These are phyloP conservation scores for Aleiodes alternator DNA, from an alignment of 2,888 invertebrate species.

Conservation along the genomic window DNA sequence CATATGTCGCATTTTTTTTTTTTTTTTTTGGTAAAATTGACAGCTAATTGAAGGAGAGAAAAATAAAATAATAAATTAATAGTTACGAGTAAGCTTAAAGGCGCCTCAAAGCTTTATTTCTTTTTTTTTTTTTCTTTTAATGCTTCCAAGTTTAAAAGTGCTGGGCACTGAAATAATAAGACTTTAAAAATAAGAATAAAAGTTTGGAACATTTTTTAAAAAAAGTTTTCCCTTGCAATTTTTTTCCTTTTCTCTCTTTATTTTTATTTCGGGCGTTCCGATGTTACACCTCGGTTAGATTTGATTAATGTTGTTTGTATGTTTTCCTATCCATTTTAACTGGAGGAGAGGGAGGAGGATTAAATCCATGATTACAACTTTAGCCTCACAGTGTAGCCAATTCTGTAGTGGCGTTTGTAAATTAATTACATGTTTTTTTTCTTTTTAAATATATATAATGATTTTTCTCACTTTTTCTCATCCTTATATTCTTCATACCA, in stretches of 20 bases:
- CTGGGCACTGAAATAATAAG: slow-evolving; percentile 33
- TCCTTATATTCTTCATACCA: slow-evolving; percentile 4
- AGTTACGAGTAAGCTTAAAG: slow-evolving; percentile 38
- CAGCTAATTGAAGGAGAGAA: slow-evolving; percentile 38
- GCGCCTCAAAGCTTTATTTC: slow-evolving; percentile 43
- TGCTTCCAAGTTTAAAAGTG: slow-evolving; percentile 27
- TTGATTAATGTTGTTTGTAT: slow-evolving; percentile 37
- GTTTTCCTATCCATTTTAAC: slow-evolving; percentile 38
- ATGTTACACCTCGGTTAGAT: slow-evolving; percentile 29
- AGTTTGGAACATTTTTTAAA: slow-evolving; percentile 21
- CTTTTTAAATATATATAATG: neutral
- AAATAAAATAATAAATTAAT: slow-evolving; percentile 43
- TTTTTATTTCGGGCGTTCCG: slow-evolving; percentile 31
- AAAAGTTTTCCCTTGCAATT: slow-evolving; percentile 19
- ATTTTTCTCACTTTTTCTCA: slow-evolving; percentile 8
- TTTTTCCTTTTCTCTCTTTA: slow-evolving; percentile 33
- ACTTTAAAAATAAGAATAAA: slow-evolving; percentile 33
- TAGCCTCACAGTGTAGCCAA: slow-evolving; percentile 11
- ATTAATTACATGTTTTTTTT: slow-evolving; percentile 10
- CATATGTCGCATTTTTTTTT: slow-evolving; percentile 19
- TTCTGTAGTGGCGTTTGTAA: slow-evolving; percentile 31
- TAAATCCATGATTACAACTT: slow-evolving; percentile 27
- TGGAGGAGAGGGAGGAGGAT: neutral
- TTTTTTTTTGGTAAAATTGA: slow-evolving; percentile 44
- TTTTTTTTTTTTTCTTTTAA: slow-evolving; percentile 21